A percentile compares a stretch with the other conserved stretches of the same genome.
These are phyloP conservation scores for Pyrgus malvae DNA, from an alignment of 2,888 invertebrate species.

Conservation along the genomic window DNA sequence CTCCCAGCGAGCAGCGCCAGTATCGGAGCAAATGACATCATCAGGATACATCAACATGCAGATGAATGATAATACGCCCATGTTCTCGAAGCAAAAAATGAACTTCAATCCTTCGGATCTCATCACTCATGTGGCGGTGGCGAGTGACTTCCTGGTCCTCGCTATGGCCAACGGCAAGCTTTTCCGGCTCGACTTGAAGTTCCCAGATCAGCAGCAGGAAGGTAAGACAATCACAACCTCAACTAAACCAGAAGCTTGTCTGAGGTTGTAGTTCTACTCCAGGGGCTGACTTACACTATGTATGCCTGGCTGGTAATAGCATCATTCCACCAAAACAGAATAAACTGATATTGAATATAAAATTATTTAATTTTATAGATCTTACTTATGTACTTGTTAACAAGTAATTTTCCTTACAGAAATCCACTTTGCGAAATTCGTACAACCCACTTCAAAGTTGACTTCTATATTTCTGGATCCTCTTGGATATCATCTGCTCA, in stretches of 20 bases:
- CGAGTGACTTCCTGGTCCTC: slow-evolving; percentile 91
- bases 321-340: too few relatives aligned
- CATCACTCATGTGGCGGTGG: slow-evolving; percentile 90
- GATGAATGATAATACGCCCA: slow-evolving; percentile 88
- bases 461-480: slow-evolving; percentile 91
- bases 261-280: too few relatives aligned
- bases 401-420: slow-evolving; percentile 82
- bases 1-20: slow-evolving; percentile 59
- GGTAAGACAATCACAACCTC: slow-evolving; percentile 73
- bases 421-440: slow-evolving; percentile 86
- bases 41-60: slow-evolving; percentile 80
- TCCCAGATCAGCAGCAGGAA: slow-evolving; percentile 87
- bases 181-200: slow-evolving; percentile 90
- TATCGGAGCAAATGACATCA: slow-evolving; percentile 69
- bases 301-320: too few relatives aligned
- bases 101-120: slow-evolving; percentile 89
- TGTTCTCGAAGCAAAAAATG: slow-evolving; percentile 93
- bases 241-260: not conserved
- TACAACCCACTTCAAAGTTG: slow-evolving; percentile 81
- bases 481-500: slow-evolving; percentile 91
- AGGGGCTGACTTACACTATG: too few relatives aligned
- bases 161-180: slow-evolving; percentile 92
- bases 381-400: too few relatives aligned
- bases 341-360: too few relatives aligned
- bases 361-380: too few relatives aligned